Conservation (phyloP, 2,888 invertebrate genomes). For the Neoascia interrupta region DNA sequence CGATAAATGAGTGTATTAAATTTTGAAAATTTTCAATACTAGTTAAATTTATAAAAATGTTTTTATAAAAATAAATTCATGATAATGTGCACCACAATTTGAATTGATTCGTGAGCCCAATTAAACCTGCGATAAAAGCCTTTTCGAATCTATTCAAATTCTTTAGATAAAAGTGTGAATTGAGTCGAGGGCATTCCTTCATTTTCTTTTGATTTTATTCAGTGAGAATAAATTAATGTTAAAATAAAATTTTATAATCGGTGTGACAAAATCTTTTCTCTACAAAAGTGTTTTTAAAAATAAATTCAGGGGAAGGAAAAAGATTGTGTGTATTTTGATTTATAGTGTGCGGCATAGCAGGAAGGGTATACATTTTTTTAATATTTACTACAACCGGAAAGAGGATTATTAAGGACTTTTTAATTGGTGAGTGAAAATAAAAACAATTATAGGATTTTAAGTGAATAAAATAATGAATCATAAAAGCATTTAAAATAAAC, state of each 20-base stretch:
- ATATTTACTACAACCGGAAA: slow-evolving; percentile 3
- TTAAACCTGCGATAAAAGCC: background rate
- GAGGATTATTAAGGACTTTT: slow-evolving; percentile 33
- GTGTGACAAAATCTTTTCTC: slow-evolving; percentile 38
- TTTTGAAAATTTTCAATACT: no score
- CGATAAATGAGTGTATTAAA: background rate
- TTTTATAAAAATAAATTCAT: no score
- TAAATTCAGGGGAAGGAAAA: slow-evolving; percentile 30
- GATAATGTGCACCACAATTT: no score
- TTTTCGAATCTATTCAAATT: background rate
- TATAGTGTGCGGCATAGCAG: slow-evolving; percentile 3
- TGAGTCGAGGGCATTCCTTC: slow-evolving; percentile 19
- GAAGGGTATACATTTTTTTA: slow-evolving; percentile 1
- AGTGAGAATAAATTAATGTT: slow-evolving; percentile 43
- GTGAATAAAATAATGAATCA: no score
- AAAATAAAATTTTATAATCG: slow-evolving; percentile 25
- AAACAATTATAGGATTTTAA: background rate
- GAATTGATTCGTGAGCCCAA: no score
- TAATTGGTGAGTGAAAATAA: slow-evolving; percentile 12
- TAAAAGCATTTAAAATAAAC: no score
- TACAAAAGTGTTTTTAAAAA: slow-evolving; percentile 46
- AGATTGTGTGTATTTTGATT: slow-evolving; percentile 31
- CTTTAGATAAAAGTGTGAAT: background rate
- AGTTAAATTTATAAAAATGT: no score
- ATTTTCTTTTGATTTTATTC: slow-evolving; percentile 49